Evolutionary conservation across 2,888 invertebrate genomes (phyloP).

Genomic region (Cenopis cana): DNA sequence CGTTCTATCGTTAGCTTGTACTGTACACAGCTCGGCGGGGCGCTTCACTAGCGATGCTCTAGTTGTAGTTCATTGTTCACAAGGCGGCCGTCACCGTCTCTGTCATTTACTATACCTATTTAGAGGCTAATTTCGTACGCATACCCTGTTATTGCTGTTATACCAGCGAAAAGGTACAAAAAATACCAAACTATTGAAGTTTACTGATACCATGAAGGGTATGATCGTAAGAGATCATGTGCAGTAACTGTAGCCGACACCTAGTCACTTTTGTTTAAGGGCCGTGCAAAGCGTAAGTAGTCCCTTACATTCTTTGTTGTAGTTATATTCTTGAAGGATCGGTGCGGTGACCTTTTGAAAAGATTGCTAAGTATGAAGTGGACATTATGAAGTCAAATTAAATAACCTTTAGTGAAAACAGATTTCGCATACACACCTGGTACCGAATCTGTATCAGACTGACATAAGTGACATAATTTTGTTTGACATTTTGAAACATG

Average conservation of each 20-base stretch:
- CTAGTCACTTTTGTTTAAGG: conserved; percentile 6
- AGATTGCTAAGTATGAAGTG: background rate
- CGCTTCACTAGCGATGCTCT: background rate
- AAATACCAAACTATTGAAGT: background rate
- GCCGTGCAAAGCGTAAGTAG: background rate
- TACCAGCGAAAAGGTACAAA: background rate
- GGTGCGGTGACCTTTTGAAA: background rate
- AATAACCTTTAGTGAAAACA: background rate
- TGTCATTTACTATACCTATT: background rate
- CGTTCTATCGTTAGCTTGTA: conserved; percentile 23
- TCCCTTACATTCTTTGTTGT: no score
- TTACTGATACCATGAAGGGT: background rate
- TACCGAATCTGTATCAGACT: no score
- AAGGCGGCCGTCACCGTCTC: background rate
- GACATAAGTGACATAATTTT: background rate
- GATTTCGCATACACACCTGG: background rate
- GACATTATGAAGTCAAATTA: background rate
- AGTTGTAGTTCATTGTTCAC: conserved; percentile 1
- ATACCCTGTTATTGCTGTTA: background rate
- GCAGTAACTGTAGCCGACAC: conserved; percentile 6
- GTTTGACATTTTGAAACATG: background rate
- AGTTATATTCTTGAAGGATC: background rate
- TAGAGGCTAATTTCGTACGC: background rate
- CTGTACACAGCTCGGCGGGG: conserved; percentile 30
- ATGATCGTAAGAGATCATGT: conserved; percentile 7